Percentiles rank a stretch among this genome's conserved stretches.
Evolutionary conservation across 2,888 invertebrate genomes (phyloP).

Genomic region (Lordiphosa andalusiaca): DNA sequence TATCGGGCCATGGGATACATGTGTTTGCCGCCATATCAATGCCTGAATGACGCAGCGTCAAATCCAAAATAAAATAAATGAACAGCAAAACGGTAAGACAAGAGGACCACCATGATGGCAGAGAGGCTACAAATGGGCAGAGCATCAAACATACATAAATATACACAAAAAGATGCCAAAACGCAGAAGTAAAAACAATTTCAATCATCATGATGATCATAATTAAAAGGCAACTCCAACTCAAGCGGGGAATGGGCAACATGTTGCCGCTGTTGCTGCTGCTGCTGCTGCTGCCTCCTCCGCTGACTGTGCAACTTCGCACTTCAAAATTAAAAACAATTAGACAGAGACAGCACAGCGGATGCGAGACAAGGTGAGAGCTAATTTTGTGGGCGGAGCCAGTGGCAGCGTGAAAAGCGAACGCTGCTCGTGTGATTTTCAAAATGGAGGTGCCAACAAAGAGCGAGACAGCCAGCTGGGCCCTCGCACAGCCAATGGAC

Average conservation of each 20-base stretch:
- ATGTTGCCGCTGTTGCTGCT: slow-evolving; percentile 22
- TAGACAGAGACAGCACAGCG: slow-evolving; percentile 40
- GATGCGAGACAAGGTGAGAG: slow-evolving; percentile 6
- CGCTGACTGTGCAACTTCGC: slow-evolving; percentile 75
- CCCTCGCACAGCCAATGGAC: neutral
- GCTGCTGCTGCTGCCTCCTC: slow-evolving; percentile 27
- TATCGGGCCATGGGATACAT: slow-evolving; percentile 29
- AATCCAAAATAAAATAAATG: slow-evolving; percentile 58
- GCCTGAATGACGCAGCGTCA: slow-evolving; percentile 71
- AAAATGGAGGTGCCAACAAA: slow-evolving; percentile 77
- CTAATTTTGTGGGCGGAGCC: slow-evolving; percentile 49
- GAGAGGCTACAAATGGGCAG: slow-evolving; percentile 67
- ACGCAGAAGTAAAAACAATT: slow-evolving; percentile 57
- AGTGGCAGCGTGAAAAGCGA: slow-evolving; percentile 53
- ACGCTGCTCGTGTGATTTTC: slow-evolving; percentile 66
- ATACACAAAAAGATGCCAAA: slow-evolving; percentile 59
- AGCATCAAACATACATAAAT: slow-evolving; percentile 45
- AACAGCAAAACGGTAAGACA: slow-evolving; percentile 70
- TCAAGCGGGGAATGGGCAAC: slow-evolving; percentile 21
- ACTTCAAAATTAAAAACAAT: slow-evolving; percentile 74
- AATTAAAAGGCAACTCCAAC: slow-evolving; percentile 72
- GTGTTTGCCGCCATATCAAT: slow-evolving; percentile 63
- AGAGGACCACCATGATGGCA: slow-evolving; percentile 72
- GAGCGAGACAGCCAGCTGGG: slow-evolving; percentile 40
- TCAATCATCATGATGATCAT: slow-evolving; percentile 72